Base-by-base conservation (phyloP, 2,113 vertebrate genomes). In the Haemorhous mexicanus region DNA sequence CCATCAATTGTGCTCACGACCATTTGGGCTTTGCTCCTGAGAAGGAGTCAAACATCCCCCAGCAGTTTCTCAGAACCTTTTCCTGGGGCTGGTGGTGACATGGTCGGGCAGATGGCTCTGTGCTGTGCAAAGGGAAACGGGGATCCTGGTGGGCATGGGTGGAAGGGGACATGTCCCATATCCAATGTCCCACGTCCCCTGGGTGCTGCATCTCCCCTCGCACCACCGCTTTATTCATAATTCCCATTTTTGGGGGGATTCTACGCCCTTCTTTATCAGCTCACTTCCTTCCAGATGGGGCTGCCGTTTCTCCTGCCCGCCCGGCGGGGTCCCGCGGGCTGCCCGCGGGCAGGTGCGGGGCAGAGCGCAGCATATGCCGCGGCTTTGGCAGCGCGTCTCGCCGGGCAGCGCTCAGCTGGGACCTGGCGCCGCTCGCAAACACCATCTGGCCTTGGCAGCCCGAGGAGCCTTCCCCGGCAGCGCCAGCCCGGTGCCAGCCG, bases 371-470 rank as follows among this genome's bases (percentile, higher is more conserved):
- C 98, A 98, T 98, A 98, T 98, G 98, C 98, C 97, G 91, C 81
- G 96, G 97, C 98, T 97, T 97, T 98, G 97, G 97, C 95, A 83
- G 95, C 94, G 96, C 78, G 90, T 97, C 98, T 98, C 98, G 93
- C 96, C 96, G 98, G 98, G 98, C 96, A 97, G 69, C 44, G 66
- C 97, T 98, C 98, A 98, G 98, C 98, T 98, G 98, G 98, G 98
- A 98, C 97, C 97, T 96, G 94, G 97, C 97, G 94, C 96, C 58
- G 96, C 97, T 98, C 97, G 90, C 98, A 98, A 98, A 98, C 98
- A 98, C 98, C 98, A 99, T 99, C 98, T 99, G 99, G 98, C 98
- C 97, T 88, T 92, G 97, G 98, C 97, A 97, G 96, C 87, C 95
- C 69, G 56, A 56, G 80, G 93, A 89, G 28, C 96, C 89, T 16